Base-by-base conservation (phyloP, 2,797 vertebrate genomes). In the Meda fulgida region DNA sequence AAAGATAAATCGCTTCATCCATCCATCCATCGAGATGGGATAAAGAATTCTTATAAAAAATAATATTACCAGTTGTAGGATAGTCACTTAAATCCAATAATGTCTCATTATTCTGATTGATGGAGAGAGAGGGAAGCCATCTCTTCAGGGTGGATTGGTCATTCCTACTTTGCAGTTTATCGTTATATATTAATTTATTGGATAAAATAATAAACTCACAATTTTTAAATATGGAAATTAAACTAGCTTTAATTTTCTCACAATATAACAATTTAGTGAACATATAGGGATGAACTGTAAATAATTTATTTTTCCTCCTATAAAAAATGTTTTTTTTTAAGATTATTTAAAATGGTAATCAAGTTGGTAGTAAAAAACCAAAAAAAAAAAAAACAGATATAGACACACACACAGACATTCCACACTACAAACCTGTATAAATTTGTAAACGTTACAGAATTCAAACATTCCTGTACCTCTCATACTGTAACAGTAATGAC, bases 91-190 rank as follows among this genome's bases (percentile, higher is more conserved):
- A 88, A 91, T 91, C 89, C 91, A 90, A 91, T 89, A 86, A 48
- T 85, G 84, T 89, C 91, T 92, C 87, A 91, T 92, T 91, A 91
- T 86, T 93, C 90, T 93, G 92, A 93, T 87, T 91, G 90, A 93
- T 92, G 88, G 87, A 88, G 43, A 6, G 31, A 63, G 26, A 55
- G 40, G 18, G 14, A 48, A 55, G 63, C 31, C 53, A 36, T 38
- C 31, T 69, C 29, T 51, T 48, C 43, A 66, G 13, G 14, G 46
- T 14, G n/a, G 34, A 21, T 21, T 26, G 53, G 18, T 81, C 60
- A 53, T 23, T 77, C 5, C 34, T 69, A 29, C 11, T 63, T 16
- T 8, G 18, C 7, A 19, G 43, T n/a, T 21, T 40, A 73, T 83
- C 65, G 14, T 43, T 7, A 31, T 9, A 23, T 9, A 19, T 82